phyloP scores from a whole-genome alignment of 2,797 vertebrate genomes.

The Fratercula arctica region DNA sequence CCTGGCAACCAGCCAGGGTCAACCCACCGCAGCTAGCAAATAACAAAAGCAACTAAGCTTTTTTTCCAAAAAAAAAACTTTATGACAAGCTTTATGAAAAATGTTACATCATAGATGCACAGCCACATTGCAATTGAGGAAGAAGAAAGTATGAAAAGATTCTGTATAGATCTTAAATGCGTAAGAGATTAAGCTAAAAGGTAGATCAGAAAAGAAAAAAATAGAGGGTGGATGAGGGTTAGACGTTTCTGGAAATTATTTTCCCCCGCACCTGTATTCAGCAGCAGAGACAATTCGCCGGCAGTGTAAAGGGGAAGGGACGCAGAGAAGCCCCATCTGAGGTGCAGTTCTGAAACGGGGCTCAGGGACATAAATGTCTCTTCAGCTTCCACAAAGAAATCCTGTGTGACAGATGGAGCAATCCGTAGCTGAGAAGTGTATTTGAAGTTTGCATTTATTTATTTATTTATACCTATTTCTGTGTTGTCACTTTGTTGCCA shows the following conservation, averaged over 20 bases:
- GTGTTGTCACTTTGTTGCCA: not conserved
- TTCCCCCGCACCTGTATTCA: not conserved
- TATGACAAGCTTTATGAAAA: not conserved
- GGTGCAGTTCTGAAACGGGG: not conserved
- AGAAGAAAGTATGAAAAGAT: not conserved
- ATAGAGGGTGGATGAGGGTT: not conserved
- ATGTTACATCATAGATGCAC: not conserved
- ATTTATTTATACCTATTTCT: not conserved
- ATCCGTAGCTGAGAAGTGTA: not conserved
- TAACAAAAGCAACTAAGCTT: not conserved
- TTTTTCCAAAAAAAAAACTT: accelerated
- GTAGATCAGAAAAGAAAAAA: not conserved
- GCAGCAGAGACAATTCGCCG: not conserved
- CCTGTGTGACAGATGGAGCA: not conserved
- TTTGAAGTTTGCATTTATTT: not conserved
- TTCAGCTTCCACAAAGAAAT: not conserved
- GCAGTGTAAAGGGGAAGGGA: not conserved
- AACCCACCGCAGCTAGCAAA: not conserved
- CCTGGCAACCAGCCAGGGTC: not conserved
- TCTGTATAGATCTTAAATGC: not conserved
- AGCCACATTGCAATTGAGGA: not conserved
- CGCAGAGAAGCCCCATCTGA: not conserved
- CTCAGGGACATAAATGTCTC: not conserved
- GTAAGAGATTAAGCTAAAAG: not conserved
- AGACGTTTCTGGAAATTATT: not conserved